Evolutionary conservation across 1,140 invertebrate genomes (phyloP).

Genomic region (Cyphomyrmex costatus): DNA sequence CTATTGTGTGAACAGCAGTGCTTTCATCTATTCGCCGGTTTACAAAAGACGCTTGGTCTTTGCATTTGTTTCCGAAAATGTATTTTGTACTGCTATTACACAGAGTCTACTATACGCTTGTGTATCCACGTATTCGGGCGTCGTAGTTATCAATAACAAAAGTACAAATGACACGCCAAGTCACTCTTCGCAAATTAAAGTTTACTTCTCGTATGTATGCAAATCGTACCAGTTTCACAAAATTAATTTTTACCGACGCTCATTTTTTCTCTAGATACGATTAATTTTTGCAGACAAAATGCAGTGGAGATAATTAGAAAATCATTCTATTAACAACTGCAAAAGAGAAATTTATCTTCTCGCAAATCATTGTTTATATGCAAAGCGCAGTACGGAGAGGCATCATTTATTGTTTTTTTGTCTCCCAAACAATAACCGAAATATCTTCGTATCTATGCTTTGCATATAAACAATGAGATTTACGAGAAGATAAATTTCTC

Average conservation of each 20-base stretch:
- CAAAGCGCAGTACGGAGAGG: background rate
- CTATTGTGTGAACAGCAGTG: conserved; percentile 7
- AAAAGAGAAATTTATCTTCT: background rate
- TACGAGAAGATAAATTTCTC: background rate
- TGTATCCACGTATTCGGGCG: background rate
- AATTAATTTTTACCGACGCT: background rate
- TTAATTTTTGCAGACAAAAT: background rate
- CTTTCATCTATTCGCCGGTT: conserved; percentile 3
- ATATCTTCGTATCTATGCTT: background rate
- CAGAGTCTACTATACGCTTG: no score
- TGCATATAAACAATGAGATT: background rate
- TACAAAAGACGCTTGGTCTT: conserved; percentile 6
- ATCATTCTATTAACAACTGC: background rate
- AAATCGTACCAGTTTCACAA: background rate
- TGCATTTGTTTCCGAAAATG: conserved; percentile 19
- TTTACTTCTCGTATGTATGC: background rate
- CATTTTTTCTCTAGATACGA: background rate
- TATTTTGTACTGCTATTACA: conserved; percentile 9
- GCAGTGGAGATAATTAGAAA: background rate
- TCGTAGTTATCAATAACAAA: background rate
- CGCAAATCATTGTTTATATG: background rate
- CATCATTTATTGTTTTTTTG: background rate
- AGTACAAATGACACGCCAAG: background rate
- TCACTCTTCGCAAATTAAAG: background rate
- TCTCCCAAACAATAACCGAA: background rate